Conservation (phyloP, 2,797 vertebrate species). For the Alca torda region DNA sequence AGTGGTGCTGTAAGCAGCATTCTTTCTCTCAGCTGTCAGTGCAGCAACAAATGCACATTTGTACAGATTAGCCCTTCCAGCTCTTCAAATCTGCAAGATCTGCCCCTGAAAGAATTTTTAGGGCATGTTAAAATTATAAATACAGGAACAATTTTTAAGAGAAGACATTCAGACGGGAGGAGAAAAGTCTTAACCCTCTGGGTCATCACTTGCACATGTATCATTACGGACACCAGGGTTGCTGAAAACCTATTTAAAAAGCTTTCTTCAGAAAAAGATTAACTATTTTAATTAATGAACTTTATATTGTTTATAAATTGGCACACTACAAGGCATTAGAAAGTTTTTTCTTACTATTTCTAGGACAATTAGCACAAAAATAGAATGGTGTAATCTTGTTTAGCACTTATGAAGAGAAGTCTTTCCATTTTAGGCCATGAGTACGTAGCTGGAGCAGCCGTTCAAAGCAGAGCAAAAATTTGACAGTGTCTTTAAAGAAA, state of each 20-base stretch:
- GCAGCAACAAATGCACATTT: background rate
- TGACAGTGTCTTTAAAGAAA: background rate
- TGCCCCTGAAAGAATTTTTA: background rate
- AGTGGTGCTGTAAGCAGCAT: background rate
- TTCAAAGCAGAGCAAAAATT: background rate
- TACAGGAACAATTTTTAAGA: background rate
- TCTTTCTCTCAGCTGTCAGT: background rate
- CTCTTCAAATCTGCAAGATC: background rate
- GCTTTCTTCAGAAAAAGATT: background rate
- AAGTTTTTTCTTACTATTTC: background rate
- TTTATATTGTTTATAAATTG: background rate
- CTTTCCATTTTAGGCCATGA: slow-evolving; percentile 50
- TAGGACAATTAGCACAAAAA: slow-evolving; percentile 27
- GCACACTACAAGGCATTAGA: background rate
- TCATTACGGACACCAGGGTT: background rate
- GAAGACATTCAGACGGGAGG: background rate
- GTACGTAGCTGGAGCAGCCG: background rate
- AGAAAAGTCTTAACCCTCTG: background rate
- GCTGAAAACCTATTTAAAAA: background rate
- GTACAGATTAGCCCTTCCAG: background rate
- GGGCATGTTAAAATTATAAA: background rate
- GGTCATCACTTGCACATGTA: background rate
- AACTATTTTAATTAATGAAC: background rate
- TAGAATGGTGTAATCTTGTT: background rate
- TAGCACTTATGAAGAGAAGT: background rate